Conservation (phyloP, 2,888 invertebrate species). For the Patella ulyssiponensis region DNA sequence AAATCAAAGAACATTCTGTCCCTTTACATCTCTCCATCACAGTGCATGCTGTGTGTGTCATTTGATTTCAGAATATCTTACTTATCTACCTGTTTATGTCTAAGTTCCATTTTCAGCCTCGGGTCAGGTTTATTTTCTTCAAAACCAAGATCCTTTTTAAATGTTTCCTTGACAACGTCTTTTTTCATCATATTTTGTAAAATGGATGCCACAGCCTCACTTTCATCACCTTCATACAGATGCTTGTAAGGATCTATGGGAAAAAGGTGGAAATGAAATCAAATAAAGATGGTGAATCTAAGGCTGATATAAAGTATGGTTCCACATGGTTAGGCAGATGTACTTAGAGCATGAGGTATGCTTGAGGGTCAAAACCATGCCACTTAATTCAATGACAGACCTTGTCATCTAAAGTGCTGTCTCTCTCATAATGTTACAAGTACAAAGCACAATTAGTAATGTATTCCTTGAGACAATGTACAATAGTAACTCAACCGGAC, state of each 20-base stretch:
- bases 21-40: not conserved
- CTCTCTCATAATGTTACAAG: too few species aligned
- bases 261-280: slow-evolving; percentile 7
- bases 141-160: slow-evolving; percentile 62
- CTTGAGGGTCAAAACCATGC: too few species aligned
- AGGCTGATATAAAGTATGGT: not conserved
- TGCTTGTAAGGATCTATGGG: slow-evolving; percentile 47
- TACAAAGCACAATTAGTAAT: too few species aligned
- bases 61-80: too few species aligned
- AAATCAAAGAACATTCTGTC: not conserved
- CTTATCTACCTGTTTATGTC: slow-evolving; percentile 62
- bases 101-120: slow-evolving; percentile 66
- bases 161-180: slow-evolving; percentile 61
- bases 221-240: slow-evolving; percentile 59
- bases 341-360: not conserved
- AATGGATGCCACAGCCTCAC: slow-evolving; percentile 60
- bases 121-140: slow-evolving; percentile 58
- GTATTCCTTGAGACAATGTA: too few species aligned
- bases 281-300: not conserved
- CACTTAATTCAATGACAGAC: too few species aligned
- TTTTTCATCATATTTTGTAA: slow-evolving; percentile 65
- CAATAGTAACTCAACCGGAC: too few species aligned
- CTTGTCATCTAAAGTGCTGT: too few species aligned
- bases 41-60: not conserved
- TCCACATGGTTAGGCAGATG: not conserved